These are phyloP conservation scores for Zoanthus solanderi DNA, from an alignment of 92 coral and sea anemone species.

Conservation along the genomic window DNA sequence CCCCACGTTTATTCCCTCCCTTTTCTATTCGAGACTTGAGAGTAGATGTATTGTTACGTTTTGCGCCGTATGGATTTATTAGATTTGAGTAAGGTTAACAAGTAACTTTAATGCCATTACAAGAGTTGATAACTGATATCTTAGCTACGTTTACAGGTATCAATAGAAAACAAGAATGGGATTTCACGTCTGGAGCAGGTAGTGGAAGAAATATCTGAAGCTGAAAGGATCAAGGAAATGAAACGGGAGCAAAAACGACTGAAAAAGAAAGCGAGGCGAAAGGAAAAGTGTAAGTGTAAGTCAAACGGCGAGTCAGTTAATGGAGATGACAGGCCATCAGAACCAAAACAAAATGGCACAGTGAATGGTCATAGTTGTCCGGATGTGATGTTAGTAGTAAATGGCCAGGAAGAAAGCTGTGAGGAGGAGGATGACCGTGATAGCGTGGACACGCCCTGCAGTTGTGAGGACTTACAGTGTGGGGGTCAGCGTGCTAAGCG, in stretches of 20 bases:
- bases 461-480: constrained; percentile 79
- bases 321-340: constrained; percentile 58
- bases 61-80: too few species aligned
- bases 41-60: too few species aligned
- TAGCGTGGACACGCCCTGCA: constrained; percentile 73
- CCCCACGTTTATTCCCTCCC: too few species aligned
- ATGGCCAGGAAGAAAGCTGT: constrained; percentile 77
- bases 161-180: constrained; percentile 95
- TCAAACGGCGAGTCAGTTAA: constrained; percentile 50
- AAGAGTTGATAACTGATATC: too few species aligned
- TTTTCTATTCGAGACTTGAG: too few species aligned
- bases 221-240: constrained; percentile 91
- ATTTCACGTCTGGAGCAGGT: constrained; percentile 97
- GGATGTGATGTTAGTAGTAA: constrained; percentile 64
- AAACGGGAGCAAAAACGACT: constrained; percentile 90
- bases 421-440: constrained; percentile 87
- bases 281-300: constrained; percentile 83
- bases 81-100: too few species aligned
- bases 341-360: constrained; percentile 62
- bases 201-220: constrained; percentile 96
- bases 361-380: constrained; percentile 62
- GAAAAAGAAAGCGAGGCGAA: constrained; percentile 91
- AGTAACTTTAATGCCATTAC: too few species aligned
- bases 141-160: constrained; percentile 62
- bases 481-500: constrained; percentile 52